Percentiles rank a stretch among this genome's conserved stretches.
Evolutionary conservation across 2,888 invertebrate genomes (phyloP).

Genomic region (Bruchidius siliquastri): DNA sequence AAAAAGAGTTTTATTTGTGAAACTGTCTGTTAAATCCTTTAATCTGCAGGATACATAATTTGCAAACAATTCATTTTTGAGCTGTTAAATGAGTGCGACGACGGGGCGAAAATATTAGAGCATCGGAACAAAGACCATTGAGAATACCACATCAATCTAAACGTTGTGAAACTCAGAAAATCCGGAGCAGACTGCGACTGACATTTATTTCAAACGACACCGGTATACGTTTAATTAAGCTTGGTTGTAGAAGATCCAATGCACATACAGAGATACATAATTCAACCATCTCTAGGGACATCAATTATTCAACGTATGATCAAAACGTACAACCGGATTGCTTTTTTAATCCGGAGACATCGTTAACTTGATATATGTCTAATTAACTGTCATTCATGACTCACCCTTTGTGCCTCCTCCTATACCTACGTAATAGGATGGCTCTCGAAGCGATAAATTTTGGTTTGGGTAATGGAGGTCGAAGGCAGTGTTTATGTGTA

Average conservation of each 20-base stretch:
- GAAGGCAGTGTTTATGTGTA: neutral
- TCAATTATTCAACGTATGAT: neutral
- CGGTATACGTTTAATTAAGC: neutral
- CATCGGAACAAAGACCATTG: too few relatives aligned
- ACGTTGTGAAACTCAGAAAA: too few relatives aligned
- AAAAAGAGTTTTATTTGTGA: too few relatives aligned
- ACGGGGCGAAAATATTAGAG: too few relatives aligned
- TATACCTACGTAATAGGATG: neutral
- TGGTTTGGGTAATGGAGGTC: neutral
- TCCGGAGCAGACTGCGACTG: too few relatives aligned
- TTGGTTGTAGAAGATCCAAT: neutral
- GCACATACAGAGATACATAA: neutral
- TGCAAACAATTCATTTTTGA: too few relatives aligned
- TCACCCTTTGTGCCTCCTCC: neutral
- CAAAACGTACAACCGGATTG: neutral
- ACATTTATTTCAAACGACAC: neutral
- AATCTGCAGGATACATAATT: too few relatives aligned
- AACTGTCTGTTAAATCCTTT: too few relatives aligned
- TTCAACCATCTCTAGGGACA: neutral
- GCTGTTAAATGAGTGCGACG: too few relatives aligned
- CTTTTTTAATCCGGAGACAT: neutral
- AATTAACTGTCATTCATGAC: neutral
- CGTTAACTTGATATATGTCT: neutral
- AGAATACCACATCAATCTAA: too few relatives aligned
- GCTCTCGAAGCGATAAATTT: neutral